Evolutionary conservation across 2,797 vertebrate species (phyloP).

Genomic region (Anniella stebbinsi): DNA sequence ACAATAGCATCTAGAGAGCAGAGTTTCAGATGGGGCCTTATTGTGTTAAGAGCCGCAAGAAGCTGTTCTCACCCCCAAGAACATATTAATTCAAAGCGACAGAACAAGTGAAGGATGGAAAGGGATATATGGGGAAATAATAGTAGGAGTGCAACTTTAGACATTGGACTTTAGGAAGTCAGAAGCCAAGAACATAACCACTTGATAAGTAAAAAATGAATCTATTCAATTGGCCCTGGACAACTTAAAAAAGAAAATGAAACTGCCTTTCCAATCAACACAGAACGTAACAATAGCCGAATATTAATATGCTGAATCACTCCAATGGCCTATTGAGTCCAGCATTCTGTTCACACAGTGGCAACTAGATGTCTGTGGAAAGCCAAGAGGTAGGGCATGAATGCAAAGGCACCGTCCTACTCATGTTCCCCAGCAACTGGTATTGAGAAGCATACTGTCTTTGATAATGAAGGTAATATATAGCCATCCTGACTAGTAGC

Average conservation of each 20-base stretch:
- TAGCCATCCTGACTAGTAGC: neutral
- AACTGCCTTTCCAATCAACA: neutral
- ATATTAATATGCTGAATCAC: neutral
- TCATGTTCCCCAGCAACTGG: neutral
- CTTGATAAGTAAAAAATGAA: neutral
- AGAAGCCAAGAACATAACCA: conserved; percentile 1
- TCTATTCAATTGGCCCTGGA: neutral
- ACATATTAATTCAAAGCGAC: conserved; percentile 38
- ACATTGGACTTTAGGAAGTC: neutral
- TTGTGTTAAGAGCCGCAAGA: conserved; percentile 8
- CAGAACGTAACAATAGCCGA: neutral
- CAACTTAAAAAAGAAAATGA: neutral
- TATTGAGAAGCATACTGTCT: neutral
- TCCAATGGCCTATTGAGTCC: neutral
- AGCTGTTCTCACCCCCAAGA: conserved; percentile 13
- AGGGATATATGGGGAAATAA: conserved; percentile 21
- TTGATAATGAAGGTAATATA: neutral
- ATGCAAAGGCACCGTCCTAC: neutral
- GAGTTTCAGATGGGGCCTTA: neutral
- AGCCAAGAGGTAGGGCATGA: neutral
- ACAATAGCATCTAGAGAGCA: conserved; percentile 39
- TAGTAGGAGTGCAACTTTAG: neutral
- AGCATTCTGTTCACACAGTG: neutral
- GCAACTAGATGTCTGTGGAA: neutral
- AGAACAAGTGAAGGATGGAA: conserved; percentile 44